Evolutionary conservation across 1,140 invertebrate species (phyloP), one percentile per base, ranked within the genome.

Genomic region (Ericerus pela): DNA sequence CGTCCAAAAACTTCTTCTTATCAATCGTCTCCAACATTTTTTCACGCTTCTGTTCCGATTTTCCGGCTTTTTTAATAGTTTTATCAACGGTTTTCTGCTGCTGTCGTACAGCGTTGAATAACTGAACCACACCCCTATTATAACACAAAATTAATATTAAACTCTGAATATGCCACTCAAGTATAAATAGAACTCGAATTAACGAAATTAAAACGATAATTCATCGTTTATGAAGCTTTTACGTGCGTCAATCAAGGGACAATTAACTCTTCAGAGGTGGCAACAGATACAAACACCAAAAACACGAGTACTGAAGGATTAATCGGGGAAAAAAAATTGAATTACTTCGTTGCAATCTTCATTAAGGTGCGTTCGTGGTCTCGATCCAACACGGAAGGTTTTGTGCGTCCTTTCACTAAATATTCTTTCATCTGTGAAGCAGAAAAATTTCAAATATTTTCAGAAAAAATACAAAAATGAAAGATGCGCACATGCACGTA

Each of bases 41-140:
- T 60, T 89, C 86, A 65, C 81, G 79, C 64, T 88, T 88, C 36
- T 78, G 73, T 69, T 88, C 84, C 27, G 86, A 74, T n/a, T 80
- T 74, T 27, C 85, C 84, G 47, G 77, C 85, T 58, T 79, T 73
- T 37, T 77, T 70, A 58, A 92, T 66, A 69, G 88, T 80, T 53
- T 77, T 76, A 52, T 83, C 76, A 51, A 91, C 72, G 52, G 79
- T 76, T 67, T 80, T 83, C 68, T 93, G 88, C 69, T 93, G 89
- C 61, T 82, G 76, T 65, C 76, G 78, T 0, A 94, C 89, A 22
- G 88, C 84, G 76, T 94, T 94, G 61, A 94, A 95, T 60, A 95
- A 71, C 67, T 92, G 87, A 1, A 94, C 87, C 3, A 93, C 87
- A 65, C 89, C 90, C 66, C 84, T 89, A 61, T 29, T 70, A 72